Percentiles rank a stretch among this genome's conserved stretches.
These are phyloP conservation scores for Bellardia bayeri DNA, from an alignment of 2,888 invertebrate species.

Conservation along the genomic window DNA sequence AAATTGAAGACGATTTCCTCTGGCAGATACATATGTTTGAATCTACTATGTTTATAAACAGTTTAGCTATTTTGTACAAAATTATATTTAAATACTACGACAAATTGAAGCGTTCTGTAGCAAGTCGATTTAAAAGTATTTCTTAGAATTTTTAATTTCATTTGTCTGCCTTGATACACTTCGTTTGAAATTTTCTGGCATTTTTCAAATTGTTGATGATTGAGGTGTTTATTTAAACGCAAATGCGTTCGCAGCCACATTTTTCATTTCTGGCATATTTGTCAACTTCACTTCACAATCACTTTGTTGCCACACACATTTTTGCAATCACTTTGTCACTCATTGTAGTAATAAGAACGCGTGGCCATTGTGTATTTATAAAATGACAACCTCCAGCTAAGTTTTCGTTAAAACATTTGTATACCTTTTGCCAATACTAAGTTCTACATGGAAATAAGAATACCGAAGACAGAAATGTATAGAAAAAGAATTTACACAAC, in stretches of 20 bases:
- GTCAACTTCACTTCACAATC: constrained; percentile 33
- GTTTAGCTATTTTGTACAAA: too few species aligned
- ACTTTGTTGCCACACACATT: constrained; percentile 3
- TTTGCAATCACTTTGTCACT: constrained; percentile 61
- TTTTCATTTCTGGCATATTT: constrained; percentile 44
- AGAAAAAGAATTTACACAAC: constrained; percentile 42
- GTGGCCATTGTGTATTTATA: constrained; percentile 47
- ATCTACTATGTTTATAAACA: too few species aligned
- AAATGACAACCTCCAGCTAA: constrained; percentile 22
- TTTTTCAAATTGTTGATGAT: not conserved
- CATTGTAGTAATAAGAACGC: constrained; percentile 50
- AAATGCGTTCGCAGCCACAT: not conserved
- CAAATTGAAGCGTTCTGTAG: too few species aligned
- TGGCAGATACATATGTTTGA: too few species aligned
- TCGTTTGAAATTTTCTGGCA: not conserved
- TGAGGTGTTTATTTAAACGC: constrained; percentile 4
- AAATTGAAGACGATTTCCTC: too few species aligned
- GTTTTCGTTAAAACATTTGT: constrained; percentile 24
- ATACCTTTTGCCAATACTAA: constrained; percentile 12
- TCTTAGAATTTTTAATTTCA: too few species aligned
- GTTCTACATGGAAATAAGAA: not conserved
- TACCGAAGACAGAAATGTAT: not conserved
- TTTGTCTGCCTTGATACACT: too few species aligned
- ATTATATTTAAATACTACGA: too few species aligned
- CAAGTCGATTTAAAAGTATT: too few species aligned